Base-by-base conservation (phyloP, 2,797 vertebrate species). In the Dipus sagitta region DNA sequence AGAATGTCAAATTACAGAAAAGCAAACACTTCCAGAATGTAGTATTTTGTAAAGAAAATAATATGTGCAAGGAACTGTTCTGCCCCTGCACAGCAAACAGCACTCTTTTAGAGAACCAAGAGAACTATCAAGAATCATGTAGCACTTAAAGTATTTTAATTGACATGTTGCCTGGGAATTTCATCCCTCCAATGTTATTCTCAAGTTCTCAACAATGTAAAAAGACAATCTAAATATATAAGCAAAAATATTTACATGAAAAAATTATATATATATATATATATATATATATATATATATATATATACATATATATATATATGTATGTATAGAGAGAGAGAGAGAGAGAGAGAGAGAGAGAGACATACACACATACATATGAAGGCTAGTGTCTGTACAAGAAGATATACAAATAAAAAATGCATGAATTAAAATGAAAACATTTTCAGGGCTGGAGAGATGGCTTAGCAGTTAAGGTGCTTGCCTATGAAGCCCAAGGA, bases 81-180 rank as follows among this genome's bases (percentile, higher is more conserved):
- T 90, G 10, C 23, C 30, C 4, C 34, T 11, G 26, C 6, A 76
- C 64, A 60, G 24, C 6, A 30, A 32, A 82, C 17, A 64, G 3
- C 6, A 80, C 47, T 20, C 86, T 83, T 62, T 85, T 32, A 88
- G 5, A 80, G 9, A 34, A 17, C 5, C 72, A 62, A 77, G 54
- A 85, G 68, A 58, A 75, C 2, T 32, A 26, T 32, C 11, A 65
- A 90, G 24, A 90, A 80, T n/a, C 82, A 71, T 13, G 18, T 6
- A 18, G 1, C 30, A 62, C n/a, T 90, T 85, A 68, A 82, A 95
- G 70, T 58, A 74, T 85, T 82, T 88, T 81, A 81, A 75, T 11
- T 82, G 26, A 24, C 38, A 92, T 81, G 47, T 24, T 79, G 0
- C n/a, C 23, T 26, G 23, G 1, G 34, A 32, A 3, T 6, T 42